These are phyloP conservation scores for Oncorhynchus mykiss DNA, from an alignment of 2,113 vertebrate genomes.

Conservation along the genomic window DNA sequence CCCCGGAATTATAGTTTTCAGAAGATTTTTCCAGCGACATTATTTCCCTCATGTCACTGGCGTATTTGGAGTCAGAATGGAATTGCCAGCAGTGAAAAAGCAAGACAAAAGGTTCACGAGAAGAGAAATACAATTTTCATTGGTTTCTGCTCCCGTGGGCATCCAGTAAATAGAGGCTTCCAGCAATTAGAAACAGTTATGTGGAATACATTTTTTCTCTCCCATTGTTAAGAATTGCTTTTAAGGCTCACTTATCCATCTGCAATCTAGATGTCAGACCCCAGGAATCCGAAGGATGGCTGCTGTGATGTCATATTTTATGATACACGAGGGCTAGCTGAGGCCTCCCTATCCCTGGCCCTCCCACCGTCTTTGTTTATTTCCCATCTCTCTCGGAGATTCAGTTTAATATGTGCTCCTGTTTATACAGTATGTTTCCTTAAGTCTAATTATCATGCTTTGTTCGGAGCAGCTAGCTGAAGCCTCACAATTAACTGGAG, in stretches of 20 bases:
- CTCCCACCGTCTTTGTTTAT: constrained; percentile 46
- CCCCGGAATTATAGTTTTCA: constrained; percentile 91
- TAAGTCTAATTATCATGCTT: constrained; percentile 30
- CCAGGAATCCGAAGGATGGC: constrained; percentile 90
- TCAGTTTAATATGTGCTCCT: constrained; percentile 31
- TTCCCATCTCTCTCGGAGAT: constrained; percentile 41
- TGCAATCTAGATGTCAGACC: constrained; percentile 92
- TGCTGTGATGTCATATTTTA: constrained; percentile 89
- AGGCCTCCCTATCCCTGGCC: constrained; percentile 70
- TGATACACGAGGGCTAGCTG: constrained; percentile 82
- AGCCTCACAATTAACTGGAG: constrained; percentile 18
- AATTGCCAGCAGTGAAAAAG: constrained; percentile 95
- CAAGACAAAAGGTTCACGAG: constrained; percentile 90
- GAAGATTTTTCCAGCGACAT: constrained; percentile 97
- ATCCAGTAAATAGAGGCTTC: constrained; percentile 92
- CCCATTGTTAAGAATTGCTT: constrained; percentile 93
- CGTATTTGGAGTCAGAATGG: constrained; percentile 97
- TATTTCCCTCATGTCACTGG: constrained; percentile 97
- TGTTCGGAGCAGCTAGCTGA: constrained; percentile 53
- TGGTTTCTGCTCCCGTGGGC: constrained; percentile 94
- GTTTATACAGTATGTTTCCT: constrained; percentile 22
- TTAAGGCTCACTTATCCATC: constrained; percentile 97
- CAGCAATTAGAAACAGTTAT: constrained; percentile 72
- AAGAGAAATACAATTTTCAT: constrained; percentile 99
- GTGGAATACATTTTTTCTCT: constrained; percentile 88